These are phyloP conservation scores for Vespertilio murinus DNA, from an alignment of 2,797 vertebrate species.

Conservation along the genomic window DNA sequence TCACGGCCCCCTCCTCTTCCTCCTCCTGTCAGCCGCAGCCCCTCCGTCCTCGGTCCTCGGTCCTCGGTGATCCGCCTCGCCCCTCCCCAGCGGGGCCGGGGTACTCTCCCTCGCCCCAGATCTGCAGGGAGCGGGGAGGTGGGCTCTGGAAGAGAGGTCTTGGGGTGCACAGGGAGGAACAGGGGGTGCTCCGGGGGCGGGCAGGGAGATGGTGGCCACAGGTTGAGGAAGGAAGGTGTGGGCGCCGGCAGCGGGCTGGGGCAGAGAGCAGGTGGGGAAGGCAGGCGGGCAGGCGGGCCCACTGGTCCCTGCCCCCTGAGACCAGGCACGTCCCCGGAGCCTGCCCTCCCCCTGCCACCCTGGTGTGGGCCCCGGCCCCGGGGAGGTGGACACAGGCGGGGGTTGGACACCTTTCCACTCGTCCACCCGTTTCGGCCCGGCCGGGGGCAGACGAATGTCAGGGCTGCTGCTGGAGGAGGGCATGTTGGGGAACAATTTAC, in stretches of 20 bases:
- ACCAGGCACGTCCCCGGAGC: not conserved
- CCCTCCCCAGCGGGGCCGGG: not conserved
- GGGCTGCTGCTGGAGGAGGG: not conserved
- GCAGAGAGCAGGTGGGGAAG: not conserved
- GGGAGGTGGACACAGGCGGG: not conserved
- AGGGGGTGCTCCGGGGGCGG: not conserved
- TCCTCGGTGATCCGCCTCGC: too few species aligned
- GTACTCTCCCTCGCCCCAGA: constrained; percentile 25
- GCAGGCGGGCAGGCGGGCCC: not conserved
- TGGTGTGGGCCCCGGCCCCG: not conserved
- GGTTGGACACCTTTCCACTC: not conserved
- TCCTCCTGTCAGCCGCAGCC: constrained; percentile 64
- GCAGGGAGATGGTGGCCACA: constrained; percentile 8
- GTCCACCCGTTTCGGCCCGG: not conserved
- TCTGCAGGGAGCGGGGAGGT: not conserved
- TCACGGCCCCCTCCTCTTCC: constrained; percentile 74
- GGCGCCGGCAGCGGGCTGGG: not conserved
- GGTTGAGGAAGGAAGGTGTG: constrained; percentile 37
- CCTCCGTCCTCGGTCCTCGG: not conserved
- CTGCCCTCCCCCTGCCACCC: not conserved
- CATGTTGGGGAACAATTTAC: not conserved
- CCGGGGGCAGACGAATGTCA: not conserved
- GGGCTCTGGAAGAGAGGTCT: not conserved
- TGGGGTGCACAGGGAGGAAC: not conserved
- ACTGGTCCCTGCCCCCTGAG: not conserved